Percentiles rank a stretch among this genome's conserved stretches.
Evolutionary conservation across 2,113 vertebrate species (phyloP).

Genomic region (Cynoglossus semilaevis): DNA sequence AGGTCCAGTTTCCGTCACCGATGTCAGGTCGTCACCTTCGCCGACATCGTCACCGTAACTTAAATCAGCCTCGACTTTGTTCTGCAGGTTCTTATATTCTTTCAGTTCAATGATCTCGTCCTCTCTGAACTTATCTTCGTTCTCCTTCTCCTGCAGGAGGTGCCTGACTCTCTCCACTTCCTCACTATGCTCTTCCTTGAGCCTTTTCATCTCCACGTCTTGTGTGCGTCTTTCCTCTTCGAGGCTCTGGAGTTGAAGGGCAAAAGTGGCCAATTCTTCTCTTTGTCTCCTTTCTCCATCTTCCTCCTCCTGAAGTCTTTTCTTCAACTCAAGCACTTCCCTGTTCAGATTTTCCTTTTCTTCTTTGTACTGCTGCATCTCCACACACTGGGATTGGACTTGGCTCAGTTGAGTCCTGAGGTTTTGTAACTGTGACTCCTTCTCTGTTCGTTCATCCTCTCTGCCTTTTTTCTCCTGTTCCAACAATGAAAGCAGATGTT

Average conservation of each 20-base stretch:
- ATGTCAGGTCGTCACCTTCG: conserved; percentile 13
- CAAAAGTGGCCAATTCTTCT: conserved; percentile 54
- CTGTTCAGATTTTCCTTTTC: conserved; percentile 77
- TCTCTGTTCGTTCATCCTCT: conserved; percentile 63
- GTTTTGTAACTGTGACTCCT: conserved; percentile 62
- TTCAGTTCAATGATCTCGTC: conserved; percentile 47
- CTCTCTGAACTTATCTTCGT: conserved; percentile 49
- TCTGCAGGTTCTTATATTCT: conserved; percentile 54
- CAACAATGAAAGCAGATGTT: conserved; percentile 61
- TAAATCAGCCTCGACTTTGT: conserved; percentile 41
- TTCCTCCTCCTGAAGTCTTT: conserved; percentile 60
- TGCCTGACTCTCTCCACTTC: conserved; percentile 52
- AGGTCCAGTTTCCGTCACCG: conserved; percentile 28
- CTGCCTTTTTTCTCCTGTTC: conserved; percentile 65
- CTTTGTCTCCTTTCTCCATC: conserved; percentile 55
- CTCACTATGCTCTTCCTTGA: conserved; percentile 53
- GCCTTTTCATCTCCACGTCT: conserved; percentile 46
- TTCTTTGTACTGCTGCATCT: conserved; percentile 68
- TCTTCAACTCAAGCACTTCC: conserved; percentile 72
- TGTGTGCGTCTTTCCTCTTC: conserved; percentile 48
- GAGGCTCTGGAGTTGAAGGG: conserved; percentile 53
- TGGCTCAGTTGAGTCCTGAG: conserved; percentile 65
- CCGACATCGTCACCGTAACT: conserved; percentile 16
- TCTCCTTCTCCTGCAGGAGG: conserved; percentile 58
- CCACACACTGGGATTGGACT: conserved; percentile 67